A percentile compares a stretch with the other conserved stretches of the same genome.
Conservation (phyloP, 1,140 invertebrate species). For the Stegodyphus mimosarum region DNA sequence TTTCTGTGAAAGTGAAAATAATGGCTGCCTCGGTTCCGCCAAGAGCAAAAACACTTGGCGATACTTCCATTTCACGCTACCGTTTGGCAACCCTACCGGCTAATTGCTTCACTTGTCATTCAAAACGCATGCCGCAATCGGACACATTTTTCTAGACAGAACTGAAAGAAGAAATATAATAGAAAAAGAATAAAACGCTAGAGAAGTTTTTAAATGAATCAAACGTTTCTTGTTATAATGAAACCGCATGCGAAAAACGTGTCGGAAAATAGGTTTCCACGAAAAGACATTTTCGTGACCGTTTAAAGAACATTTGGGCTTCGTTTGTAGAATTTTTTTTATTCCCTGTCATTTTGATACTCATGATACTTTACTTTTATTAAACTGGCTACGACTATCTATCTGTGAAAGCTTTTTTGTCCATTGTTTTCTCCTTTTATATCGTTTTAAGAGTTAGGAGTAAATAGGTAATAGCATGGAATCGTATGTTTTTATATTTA, state of each 20-base stretch:
- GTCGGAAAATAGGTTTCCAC: slow-evolving; percentile 32
- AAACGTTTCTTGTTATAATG: slow-evolving; percentile 32
- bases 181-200: not conserved
- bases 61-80: too few species aligned
- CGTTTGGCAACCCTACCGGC: not conserved
- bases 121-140: slow-evolving; percentile 4
- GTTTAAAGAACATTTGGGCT: slow-evolving; percentile 16
- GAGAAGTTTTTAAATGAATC: slow-evolving; percentile 7
- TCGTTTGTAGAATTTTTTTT: slow-evolving; percentile 28
- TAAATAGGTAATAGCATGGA: slow-evolving; percentile 31
- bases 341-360: slow-evolving; percentile 17
- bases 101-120: slow-evolving; percentile 24
- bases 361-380: slow-evolving; percentile 22
- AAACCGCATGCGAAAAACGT: slow-evolving; percentile 10
- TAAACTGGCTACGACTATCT: slow-evolving; percentile 14
- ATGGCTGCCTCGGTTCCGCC: too few species aligned
- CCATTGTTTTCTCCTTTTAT: slow-evolving; percentile 39
- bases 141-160: not conserved
- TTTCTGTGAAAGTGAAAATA: too few species aligned
- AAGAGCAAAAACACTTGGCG: too few species aligned
- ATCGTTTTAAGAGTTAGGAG: slow-evolving; percentile 27
- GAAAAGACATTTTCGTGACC: slow-evolving; percentile 37
- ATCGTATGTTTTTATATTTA: slow-evolving; percentile 37
- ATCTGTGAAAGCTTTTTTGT: not conserved
- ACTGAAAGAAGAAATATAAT: not conserved